phyloP scores from a whole-genome alignment of 2,113 vertebrate genomes.

The Hylia prasina region DNA sequence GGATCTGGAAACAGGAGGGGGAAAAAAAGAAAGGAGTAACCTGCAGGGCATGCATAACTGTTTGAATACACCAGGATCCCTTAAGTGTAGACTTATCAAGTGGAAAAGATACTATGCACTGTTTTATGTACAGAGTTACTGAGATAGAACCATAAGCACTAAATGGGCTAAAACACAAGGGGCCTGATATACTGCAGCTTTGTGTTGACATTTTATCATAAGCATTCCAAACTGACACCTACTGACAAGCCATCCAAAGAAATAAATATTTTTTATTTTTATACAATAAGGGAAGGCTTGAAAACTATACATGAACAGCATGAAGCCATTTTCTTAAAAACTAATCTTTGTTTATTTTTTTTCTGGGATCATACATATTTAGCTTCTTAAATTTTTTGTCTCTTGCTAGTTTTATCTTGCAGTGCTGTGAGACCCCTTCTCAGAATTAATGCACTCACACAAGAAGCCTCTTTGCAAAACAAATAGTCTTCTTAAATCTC shows the following conservation, averaged over 20 bases:
- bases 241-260: not conserved
- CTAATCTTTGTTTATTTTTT: not conserved
- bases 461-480: not conserved
- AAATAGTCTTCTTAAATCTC: not conserved
- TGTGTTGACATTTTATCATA: not conserved
- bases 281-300: not conserved
- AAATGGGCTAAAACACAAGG: conserved; percentile 29
- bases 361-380: not conserved
- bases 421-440: not conserved
- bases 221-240: not conserved
- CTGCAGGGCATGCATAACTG: not conserved
- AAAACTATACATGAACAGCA: not conserved
- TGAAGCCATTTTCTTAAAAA: not conserved
- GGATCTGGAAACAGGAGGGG: not conserved
- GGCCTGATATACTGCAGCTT: not conserved
- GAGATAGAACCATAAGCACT: not conserved
- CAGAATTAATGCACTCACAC: not conserved
- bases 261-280: not conserved
- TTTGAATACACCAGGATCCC: not conserved
- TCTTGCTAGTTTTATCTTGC: not conserved
- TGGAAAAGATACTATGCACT: not conserved
- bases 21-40: not conserved
- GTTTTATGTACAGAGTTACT: not conserved
- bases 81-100: not conserved
- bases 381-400: not conserved